A percentile compares a stretch with the other conserved stretches of the same genome.
Evolutionary conservation across 1,140 invertebrate species (phyloP).

Genomic region (Bombus affinis): DNA sequence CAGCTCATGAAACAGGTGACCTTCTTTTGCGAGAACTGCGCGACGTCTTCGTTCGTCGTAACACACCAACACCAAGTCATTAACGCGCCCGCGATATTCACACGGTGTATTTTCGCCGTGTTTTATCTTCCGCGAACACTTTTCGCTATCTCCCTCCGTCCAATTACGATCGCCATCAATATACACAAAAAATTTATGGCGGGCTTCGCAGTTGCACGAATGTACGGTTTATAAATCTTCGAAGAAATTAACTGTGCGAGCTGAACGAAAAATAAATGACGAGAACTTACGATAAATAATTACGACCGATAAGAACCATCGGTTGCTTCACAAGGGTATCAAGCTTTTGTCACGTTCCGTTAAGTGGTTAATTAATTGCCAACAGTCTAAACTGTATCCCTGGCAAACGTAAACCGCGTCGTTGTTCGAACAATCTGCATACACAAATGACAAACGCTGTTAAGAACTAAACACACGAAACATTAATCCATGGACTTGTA

Average conservation of each 20-base stretch:
- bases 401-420: background rate
- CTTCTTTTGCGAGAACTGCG: slow-evolving; percentile 13
- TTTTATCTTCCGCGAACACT: background rate
- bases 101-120: background rate
- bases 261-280: no score
- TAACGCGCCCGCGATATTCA: slow-evolving; percentile 18
- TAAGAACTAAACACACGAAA: background rate
- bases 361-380: no score
- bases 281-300: no score
- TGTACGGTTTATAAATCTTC: no score
- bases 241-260: background rate
- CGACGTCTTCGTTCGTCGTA: slow-evolving; percentile 22
- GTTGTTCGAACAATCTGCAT: background rate
- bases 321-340: background rate
- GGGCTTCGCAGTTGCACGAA: background rate
- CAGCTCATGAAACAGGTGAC: slow-evolving; percentile 16
- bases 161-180: background rate
- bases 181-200: slow-evolving; percentile 10
- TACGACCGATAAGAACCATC: no score
- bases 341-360: background rate
- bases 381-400: background rate
- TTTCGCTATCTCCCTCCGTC: background rate
- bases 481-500: background rate
- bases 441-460: background rate
- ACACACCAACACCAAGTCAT: slow-evolving; percentile 7